Conservation (phyloP, 2,797 vertebrate species). For the Hylomyscus alleni region DNA sequence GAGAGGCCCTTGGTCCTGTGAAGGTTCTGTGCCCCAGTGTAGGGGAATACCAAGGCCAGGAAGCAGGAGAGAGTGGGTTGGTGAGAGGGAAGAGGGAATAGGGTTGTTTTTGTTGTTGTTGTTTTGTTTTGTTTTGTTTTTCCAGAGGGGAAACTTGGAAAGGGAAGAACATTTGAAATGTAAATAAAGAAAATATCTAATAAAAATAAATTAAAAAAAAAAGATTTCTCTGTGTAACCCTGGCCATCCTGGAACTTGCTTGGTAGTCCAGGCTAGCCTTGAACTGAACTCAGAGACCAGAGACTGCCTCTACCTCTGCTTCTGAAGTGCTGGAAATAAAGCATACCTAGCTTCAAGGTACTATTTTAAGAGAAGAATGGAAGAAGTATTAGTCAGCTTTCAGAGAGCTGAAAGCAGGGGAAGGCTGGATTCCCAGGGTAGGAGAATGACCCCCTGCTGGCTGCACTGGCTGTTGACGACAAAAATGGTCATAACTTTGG, state of each 20-base stretch:
- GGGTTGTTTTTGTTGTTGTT: too few relatives aligned
- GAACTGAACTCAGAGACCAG: not conserved
- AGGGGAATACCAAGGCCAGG: too few relatives aligned
- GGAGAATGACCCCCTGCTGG: not conserved
- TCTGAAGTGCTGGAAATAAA: not conserved
- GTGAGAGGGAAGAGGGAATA: too few relatives aligned
- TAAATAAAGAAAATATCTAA: too few relatives aligned
- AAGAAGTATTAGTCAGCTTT: conserved; percentile 56
- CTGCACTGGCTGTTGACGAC: not conserved
- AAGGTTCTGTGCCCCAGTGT: too few relatives aligned
- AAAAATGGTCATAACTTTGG: not conserved
- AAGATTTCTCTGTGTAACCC: not conserved
- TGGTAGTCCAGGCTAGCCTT: not conserved
- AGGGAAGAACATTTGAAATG: too few relatives aligned
- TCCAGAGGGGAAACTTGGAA: too few relatives aligned
- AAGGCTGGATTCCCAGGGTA: not conserved
- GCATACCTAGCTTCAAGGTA: conserved; percentile 69
- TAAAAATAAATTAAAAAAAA: too few relatives aligned
- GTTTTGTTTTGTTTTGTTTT: too few relatives aligned
- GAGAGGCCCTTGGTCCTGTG: too few relatives aligned
- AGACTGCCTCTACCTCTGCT: not conserved
- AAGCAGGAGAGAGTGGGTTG: too few relatives aligned
- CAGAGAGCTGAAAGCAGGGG: not conserved
- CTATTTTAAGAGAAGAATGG: conserved; percentile 82
- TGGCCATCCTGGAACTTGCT: not conserved